Evolutionary conservation across 2,113 vertebrate species (phyloP).

Genomic region (Mionectes macconnelli): DNA sequence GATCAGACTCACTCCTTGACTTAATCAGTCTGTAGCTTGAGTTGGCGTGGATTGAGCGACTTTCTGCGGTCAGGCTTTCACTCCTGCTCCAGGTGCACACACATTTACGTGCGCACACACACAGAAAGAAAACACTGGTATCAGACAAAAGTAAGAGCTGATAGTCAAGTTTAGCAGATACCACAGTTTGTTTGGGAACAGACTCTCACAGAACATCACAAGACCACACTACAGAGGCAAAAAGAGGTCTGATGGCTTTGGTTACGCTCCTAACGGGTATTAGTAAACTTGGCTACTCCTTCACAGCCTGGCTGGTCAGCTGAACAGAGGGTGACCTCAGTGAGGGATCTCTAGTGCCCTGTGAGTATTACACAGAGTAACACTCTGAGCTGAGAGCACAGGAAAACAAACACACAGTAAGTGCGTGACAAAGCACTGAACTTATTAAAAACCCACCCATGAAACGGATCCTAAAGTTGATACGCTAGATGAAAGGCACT

Average conservation of each 20-base stretch:
- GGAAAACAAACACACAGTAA: neutral
- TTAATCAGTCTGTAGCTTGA: slow-evolving; percentile 91
- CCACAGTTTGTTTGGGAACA: neutral
- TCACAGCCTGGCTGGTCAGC: neutral
- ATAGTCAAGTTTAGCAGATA: neutral
- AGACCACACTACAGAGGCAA: neutral
- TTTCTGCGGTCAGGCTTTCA: slow-evolving; percentile 94
- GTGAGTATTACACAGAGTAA: neutral
- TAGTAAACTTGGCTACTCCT: neutral
- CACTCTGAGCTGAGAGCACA: neutral
- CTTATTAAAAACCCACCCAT: neutral
- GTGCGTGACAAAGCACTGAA: neutral
- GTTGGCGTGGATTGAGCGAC: slow-evolving; percentile 83
- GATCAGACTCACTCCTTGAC: slow-evolving; percentile 94
- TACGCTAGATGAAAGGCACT: neutral
- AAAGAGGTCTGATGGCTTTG: neutral
- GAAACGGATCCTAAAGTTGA: neutral
- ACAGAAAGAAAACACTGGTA: neutral
- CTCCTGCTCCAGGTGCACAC: slow-evolving; percentile 76
- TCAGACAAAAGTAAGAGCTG: neutral
- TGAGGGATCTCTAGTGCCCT: neutral
- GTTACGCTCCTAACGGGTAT: neutral
- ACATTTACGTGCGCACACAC: neutral
- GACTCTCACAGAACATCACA: neutral
- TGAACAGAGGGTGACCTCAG: neutral